phyloP scores from a whole-genome alignment of 2,113 vertebrate genomes.

The Thryonomys swinderianus region DNA sequence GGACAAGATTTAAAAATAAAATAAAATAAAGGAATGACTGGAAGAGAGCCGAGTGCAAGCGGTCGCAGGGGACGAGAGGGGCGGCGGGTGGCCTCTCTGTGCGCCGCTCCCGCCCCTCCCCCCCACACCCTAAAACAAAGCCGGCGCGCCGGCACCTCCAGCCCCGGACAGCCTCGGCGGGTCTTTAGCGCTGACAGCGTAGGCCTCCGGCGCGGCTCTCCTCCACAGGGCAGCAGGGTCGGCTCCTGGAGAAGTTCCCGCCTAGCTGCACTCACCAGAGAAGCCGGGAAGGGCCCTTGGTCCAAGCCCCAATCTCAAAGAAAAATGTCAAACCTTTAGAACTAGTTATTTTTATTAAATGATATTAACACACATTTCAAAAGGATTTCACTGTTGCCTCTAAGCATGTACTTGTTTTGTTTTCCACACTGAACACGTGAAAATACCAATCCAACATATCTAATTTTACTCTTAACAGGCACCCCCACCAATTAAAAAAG shows the following conservation, averaged over 20 bases:
- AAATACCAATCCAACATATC: slow-evolving; percentile 77
- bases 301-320: slow-evolving; percentile 78
- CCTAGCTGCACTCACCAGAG: slow-evolving; percentile 64
- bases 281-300: slow-evolving; percentile 65
- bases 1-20: not conserved
- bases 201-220: slow-evolving; percentile 34
- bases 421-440: slow-evolving; percentile 79
- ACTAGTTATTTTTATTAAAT: slow-evolving; percentile 85
- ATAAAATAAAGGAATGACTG: slow-evolving; percentile 45
- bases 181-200: slow-evolving; percentile 56
- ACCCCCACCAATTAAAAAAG: slow-evolving; percentile 52
- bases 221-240: slow-evolving; percentile 40
- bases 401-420: slow-evolving; percentile 70
- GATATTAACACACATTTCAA: slow-evolving; percentile 83
- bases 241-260: slow-evolving; percentile 46
- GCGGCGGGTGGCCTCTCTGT: not conserved
- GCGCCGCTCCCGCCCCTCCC: not conserved
- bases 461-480: slow-evolving; percentile 80
- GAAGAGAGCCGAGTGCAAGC: slow-evolving; percentile 43
- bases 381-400: slow-evolving; percentile 76
- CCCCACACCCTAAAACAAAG: not conserved
- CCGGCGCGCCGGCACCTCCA: slow-evolving; percentile 39
- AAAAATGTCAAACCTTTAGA: slow-evolving; percentile 83
- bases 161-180: slow-evolving; percentile 27
- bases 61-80: not conserved